Conservation (phyloP, 1,140 invertebrate species). For the Danaus melanippus region DNA sequence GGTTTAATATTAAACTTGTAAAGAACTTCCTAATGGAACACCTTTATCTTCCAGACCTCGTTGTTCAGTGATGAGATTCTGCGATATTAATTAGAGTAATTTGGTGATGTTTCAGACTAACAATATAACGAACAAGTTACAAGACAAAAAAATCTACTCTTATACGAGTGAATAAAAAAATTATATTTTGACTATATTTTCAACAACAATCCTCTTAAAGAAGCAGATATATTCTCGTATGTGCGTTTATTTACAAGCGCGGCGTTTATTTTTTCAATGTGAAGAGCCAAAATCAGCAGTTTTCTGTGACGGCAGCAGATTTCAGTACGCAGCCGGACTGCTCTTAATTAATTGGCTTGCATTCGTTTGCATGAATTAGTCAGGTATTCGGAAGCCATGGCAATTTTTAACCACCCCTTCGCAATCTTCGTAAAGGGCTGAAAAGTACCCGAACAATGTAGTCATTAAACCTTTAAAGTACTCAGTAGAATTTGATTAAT, state of each 20-base stretch:
- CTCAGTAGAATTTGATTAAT: too few species aligned
- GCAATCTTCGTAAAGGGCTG: slow-evolving; percentile 29
- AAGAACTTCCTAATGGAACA: slow-evolving; percentile 57
- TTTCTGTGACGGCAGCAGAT: slow-evolving; percentile 51
- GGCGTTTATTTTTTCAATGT: slow-evolving; percentile 1
- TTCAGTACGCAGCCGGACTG: slow-evolving; percentile 50
- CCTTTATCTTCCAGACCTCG: slow-evolving; percentile 58
- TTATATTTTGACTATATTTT: too few species aligned
- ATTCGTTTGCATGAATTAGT: slow-evolving; percentile 69
- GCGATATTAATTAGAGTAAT: slow-evolving; percentile 57
- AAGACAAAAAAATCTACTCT: too few species aligned
- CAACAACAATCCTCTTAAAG: not conserved
- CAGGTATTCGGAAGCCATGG: slow-evolving; percentile 45
- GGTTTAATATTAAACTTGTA: too few species aligned
- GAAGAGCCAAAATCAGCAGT: slow-evolving; percentile 19
- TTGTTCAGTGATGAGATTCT: slow-evolving; percentile 55
- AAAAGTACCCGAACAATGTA: slow-evolving; percentile 21
- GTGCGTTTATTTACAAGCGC: slow-evolving; percentile 6
- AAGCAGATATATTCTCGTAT: not conserved
- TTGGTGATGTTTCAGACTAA: slow-evolving; percentile 29
- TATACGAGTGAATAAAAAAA: too few species aligned
- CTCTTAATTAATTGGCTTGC: slow-evolving; percentile 68
- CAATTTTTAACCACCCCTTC: slow-evolving; percentile 30
- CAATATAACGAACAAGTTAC: too few species aligned
- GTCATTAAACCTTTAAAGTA: slow-evolving; percentile 5